Evolutionary conservation across 35 echinoderm and acorn worm genomes (phyloP).

Genomic region (Heliocidaris tuberculata): DNA sequence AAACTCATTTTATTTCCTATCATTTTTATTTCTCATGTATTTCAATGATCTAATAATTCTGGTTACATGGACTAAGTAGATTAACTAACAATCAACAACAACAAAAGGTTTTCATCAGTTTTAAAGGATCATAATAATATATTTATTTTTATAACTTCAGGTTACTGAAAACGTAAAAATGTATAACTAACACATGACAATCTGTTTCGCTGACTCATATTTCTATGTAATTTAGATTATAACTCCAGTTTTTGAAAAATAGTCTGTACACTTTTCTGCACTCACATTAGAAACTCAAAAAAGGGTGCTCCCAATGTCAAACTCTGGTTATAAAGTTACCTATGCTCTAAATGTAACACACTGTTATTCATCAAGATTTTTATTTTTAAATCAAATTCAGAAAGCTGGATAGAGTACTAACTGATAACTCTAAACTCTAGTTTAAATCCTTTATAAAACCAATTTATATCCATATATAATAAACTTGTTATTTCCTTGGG

Average conservation of each 20-base stretch:
- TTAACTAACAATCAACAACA: no score
- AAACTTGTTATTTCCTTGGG: neutral
- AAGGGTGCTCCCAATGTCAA: neutral
- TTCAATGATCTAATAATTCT: no score
- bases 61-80: no score
- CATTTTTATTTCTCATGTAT: no score
- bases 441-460: neutral
- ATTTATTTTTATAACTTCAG: no score
- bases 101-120: no score
- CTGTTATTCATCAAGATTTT: neutral
- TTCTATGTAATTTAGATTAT: neutral
- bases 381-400: neutral
- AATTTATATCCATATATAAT: neutral
- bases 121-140: no score
- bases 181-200: neutral
- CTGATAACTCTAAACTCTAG: neutral
- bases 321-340: neutral
- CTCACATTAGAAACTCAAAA: neutral
- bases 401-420: neutral
- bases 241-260: no score
- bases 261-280: no score
- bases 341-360: neutral
- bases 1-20: no score
- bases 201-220: neutral
- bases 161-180: no score